phyloP scores from a whole-genome alignment of 2,113 vertebrate genomes.

The Etheostoma spectabile region DNA sequence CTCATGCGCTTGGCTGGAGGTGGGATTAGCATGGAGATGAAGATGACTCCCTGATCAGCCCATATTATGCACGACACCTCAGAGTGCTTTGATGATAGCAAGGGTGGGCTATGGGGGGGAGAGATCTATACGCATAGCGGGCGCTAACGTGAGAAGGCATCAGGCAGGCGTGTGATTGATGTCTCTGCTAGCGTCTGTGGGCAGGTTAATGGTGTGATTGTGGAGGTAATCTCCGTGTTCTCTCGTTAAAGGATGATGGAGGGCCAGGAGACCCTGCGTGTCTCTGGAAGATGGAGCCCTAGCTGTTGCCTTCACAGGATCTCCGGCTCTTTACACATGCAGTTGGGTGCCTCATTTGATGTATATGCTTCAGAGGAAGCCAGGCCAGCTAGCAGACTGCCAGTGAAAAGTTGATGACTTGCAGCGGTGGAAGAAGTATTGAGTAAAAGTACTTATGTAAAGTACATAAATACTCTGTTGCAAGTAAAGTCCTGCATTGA shows the following conservation, averaged over 20 bases:
- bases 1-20: conserved; percentile 39
- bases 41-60: conserved; percentile 64
- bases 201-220: conserved; percentile 85
- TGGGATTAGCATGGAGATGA: conserved; percentile 53
- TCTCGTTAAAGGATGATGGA: conserved; percentile 83
- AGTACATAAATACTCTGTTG: too few species aligned
- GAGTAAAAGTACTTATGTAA: too few species aligned
- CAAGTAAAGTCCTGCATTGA: too few species aligned
- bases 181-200: conserved; percentile 70
- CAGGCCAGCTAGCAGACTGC: conserved; percentile 24
- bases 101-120: conserved; percentile 21
- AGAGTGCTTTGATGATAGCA: conserved; percentile 64
- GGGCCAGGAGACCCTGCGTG: conserved; percentile 58
- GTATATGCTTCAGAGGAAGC: conserved; percentile 35
- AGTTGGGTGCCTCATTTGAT: conserved; percentile 46
- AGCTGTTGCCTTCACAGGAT: conserved; percentile 50
- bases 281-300: conserved; percentile 61
- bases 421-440: neutral
- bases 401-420: conserved; percentile 41
- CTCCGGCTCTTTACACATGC: conserved; percentile 54
- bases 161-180: conserved; percentile 79
- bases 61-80: conserved; percentile 64
- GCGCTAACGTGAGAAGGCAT: conserved; percentile 62
- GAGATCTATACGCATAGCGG: conserved; percentile 45
- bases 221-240: conserved; percentile 83